phyloP scores from a whole-genome alignment of 2,888 invertebrate genomes.

The Tortrix viridana region DNA sequence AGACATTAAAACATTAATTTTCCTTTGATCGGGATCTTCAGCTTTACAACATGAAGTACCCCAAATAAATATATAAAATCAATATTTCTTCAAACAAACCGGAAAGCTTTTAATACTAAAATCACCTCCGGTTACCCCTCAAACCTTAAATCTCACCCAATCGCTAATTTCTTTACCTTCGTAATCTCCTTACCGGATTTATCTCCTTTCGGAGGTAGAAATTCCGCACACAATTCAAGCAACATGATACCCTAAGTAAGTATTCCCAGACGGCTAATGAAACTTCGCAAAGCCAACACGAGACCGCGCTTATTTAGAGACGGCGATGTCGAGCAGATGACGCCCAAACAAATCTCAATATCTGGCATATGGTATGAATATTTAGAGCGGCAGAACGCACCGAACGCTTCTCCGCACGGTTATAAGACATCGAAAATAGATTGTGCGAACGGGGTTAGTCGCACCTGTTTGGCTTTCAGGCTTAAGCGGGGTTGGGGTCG shows the following conservation, averaged over 20 bases:
- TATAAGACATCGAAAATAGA: conserved; percentile 84
- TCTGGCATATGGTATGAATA: conserved; percentile 82
- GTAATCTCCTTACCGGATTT: conserved; percentile 48
- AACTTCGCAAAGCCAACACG: conserved; percentile 73
- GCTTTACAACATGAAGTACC: conserved; percentile 26
- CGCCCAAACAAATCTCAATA: conserved; percentile 82
- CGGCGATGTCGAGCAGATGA: conserved; percentile 79
- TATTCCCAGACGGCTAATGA: conserved; percentile 76
- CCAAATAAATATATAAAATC: conserved; percentile 23
- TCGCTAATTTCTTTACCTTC: conserved; percentile 47
- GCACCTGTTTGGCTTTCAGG: conserved; percentile 82
- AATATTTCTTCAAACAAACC: conserved; percentile 31
- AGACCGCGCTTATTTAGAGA: conserved; percentile 74
- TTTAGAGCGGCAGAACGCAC: conserved; percentile 79
- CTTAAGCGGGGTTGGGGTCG: conserved; percentile 60
- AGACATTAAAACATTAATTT: conserved; percentile 23
- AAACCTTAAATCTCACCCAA: conserved; percentile 41
- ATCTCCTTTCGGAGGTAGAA: conserved; percentile 51
- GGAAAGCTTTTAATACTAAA: conserved; percentile 34
- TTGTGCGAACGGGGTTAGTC: conserved; percentile 84
- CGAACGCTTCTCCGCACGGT: conserved; percentile 77
- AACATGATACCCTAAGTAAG: conserved; percentile 72
- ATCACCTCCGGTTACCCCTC: conserved; percentile 37
- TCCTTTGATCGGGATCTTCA: conserved; percentile 18
- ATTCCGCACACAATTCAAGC: conserved; percentile 67